Conservation (phyloP, 2,113 vertebrate genomes). For the Sceloporus tristichus region DNA sequence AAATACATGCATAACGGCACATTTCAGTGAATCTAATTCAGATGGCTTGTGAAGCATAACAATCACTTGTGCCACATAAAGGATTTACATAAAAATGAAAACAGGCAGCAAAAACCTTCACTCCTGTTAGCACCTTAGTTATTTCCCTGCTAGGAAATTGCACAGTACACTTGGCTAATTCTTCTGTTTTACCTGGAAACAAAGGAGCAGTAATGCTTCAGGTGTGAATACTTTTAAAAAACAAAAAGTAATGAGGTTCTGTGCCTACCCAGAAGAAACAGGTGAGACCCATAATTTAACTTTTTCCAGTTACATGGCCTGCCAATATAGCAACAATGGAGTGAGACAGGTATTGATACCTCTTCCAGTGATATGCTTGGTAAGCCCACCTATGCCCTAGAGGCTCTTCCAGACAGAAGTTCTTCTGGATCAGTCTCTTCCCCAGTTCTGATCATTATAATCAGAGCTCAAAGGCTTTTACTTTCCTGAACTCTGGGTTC, state of each 20-base stretch:
- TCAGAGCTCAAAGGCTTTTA: too few relatives aligned
- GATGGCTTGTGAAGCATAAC: conserved; percentile 2
- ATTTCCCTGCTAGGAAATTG: conserved; percentile 4
- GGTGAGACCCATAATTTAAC: background rate
- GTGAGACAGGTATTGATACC: too few relatives aligned
- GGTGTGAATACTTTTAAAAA: background rate
- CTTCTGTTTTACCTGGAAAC: background rate
- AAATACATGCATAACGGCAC: conserved; percentile 28
- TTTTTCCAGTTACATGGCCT: too few relatives aligned
- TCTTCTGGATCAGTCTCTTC: too few relatives aligned
- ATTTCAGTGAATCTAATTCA: conserved; percentile 41
- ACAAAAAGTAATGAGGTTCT: background rate
- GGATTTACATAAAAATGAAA: conserved; percentile 50
- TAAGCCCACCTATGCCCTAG: too few relatives aligned
- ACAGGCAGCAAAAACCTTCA: background rate
- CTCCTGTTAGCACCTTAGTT: conserved; percentile 8
- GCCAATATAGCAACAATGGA: too few relatives aligned
- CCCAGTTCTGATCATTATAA: too few relatives aligned
- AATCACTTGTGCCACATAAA: conserved; percentile 14
- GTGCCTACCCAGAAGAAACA: background rate
- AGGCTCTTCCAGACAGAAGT: too few relatives aligned
- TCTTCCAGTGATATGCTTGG: too few relatives aligned
- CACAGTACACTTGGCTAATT: conserved; percentile 46
- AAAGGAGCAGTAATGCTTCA: background rate
- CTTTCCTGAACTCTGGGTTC: too few relatives aligned